A percentile compares a stretch with the other conserved stretches of the same genome.
phyloP scores from a whole-genome alignment of 2,113 vertebrate species.

The Pantherophis guttatus region DNA sequence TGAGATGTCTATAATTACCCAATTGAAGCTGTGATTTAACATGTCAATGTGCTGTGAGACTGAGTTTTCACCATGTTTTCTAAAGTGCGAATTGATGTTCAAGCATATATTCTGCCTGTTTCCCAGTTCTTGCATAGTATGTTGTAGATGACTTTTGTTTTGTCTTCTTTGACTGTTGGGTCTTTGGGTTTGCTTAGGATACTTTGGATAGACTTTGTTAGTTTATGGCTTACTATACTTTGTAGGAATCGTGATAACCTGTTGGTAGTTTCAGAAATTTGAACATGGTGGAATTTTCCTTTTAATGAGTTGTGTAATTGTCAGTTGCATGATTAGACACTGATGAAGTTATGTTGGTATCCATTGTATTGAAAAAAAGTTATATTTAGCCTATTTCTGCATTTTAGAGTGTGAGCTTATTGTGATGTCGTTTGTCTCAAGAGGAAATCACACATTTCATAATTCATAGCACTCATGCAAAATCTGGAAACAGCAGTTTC shows the following conservation, averaged over 20 bases:
- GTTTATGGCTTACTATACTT: background rate
- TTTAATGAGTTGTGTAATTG: background rate
- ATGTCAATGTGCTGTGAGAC: background rate
- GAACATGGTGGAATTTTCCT: background rate
- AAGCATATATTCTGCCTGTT: background rate
- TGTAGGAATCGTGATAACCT: background rate
- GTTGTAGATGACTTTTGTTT: background rate
- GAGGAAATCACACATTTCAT: background rate
- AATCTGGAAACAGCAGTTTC: background rate
- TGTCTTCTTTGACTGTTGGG: background rate
- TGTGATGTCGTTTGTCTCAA: background rate
- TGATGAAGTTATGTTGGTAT: background rate
- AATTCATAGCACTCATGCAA: background rate
- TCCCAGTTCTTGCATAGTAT: background rate
- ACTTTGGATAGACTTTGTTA: background rate
- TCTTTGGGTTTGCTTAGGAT: background rate
- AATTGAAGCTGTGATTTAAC: background rate
- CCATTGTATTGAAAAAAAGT: background rate
- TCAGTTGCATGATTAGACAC: background rate
- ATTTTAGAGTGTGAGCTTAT: background rate
- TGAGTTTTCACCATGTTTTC: background rate
- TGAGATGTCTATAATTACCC: background rate
- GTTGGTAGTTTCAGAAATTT: background rate
- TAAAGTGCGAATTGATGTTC: background rate
- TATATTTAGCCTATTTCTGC: background rate